A percentile compares a stretch with the other conserved stretches of the same genome.
Conservation (phyloP, 2,113 vertebrate genomes). For the Accipiter cooperii region DNA sequence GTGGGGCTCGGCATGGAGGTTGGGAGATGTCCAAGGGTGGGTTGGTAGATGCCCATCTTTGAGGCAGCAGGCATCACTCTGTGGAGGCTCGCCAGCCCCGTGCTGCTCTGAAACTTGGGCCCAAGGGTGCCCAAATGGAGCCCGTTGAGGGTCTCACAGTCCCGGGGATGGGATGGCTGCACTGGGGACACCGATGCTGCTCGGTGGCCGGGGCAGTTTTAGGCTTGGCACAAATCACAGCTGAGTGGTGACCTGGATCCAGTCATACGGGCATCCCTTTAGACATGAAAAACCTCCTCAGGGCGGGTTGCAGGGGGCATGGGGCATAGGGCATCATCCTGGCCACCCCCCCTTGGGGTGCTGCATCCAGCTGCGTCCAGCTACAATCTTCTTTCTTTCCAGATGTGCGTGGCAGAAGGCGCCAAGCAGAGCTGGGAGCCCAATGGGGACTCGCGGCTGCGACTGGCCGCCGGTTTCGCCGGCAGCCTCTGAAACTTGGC, state of each 20-base stretch:
- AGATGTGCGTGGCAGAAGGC: background rate
- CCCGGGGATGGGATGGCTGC: rapidly evolving
- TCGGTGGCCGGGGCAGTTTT: rapidly evolving
- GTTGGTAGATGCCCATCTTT: background rate
- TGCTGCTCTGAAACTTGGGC: rapidly evolving
- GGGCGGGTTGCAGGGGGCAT: background rate
- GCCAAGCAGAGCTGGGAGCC: background rate
- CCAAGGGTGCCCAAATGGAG: rapidly evolving
- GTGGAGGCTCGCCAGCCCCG: rapidly evolving
- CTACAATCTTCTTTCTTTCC: background rate
- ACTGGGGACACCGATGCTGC: rapidly evolving
- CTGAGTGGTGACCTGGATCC: background rate
- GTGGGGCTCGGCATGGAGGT: background rate
- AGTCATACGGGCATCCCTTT: rapidly evolving
- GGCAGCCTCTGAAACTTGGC: background rate
- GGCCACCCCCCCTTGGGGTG: rapidly evolving
- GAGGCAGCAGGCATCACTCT: background rate
- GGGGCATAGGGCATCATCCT: background rate
- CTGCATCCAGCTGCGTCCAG: background rate
- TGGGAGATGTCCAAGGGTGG: background rate
- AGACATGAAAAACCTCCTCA: rapidly evolving
- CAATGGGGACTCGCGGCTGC: background rate
- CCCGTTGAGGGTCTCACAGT: rapidly evolving
- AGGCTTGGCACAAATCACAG: background rate
- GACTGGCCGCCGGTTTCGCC: background rate